Percentiles rank a stretch among this genome's conserved stretches.
Conservation (phyloP, 2,888 invertebrate species). For the Plagodis pulveraria region DNA sequence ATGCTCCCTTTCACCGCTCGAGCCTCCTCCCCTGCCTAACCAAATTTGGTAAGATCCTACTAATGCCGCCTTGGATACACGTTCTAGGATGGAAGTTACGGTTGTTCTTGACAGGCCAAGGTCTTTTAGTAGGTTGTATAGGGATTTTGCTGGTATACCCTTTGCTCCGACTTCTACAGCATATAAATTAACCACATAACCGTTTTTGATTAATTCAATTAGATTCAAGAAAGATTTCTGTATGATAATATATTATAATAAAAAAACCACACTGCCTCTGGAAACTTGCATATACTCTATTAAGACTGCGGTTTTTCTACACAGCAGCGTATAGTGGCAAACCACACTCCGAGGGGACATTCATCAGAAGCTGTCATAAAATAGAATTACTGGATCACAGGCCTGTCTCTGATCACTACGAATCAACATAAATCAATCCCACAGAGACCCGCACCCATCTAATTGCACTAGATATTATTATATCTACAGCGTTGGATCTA, state of each 20-base stretch:
- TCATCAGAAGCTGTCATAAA: constrained; percentile 73
- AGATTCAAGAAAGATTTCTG: too few relatives aligned
- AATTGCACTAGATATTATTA: constrained; percentile 61
- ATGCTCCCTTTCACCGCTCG: too few relatives aligned
- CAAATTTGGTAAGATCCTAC: too few relatives aligned
- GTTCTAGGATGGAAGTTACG: too few relatives aligned
- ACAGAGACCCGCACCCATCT: constrained; percentile 74
- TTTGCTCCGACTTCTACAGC: too few relatives aligned
- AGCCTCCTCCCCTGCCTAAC: too few relatives aligned
- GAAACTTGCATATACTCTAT: constrained; percentile 36
- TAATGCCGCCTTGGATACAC: too few relatives aligned
- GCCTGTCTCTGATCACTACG: constrained; percentile 70
- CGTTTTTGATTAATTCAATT: too few relatives aligned
- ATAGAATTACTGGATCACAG: constrained; percentile 72
- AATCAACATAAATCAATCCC: constrained; percentile 82
- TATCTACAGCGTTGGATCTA: constrained; percentile 17
- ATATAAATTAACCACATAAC: too few relatives aligned
- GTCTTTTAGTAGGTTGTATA: too few relatives aligned
- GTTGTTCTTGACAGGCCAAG: too few relatives aligned
- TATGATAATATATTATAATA: constrained; percentile 9
- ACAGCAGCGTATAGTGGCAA: constrained; percentile 55
- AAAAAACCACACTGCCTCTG: constrained; percentile 56
- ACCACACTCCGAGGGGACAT: constrained; percentile 60
- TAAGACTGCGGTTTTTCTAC: constrained; percentile 29
- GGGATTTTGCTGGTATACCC: too few relatives aligned